Conservation (phyloP, 2,888 invertebrate species). For the Drosophila siamana region DNA sequence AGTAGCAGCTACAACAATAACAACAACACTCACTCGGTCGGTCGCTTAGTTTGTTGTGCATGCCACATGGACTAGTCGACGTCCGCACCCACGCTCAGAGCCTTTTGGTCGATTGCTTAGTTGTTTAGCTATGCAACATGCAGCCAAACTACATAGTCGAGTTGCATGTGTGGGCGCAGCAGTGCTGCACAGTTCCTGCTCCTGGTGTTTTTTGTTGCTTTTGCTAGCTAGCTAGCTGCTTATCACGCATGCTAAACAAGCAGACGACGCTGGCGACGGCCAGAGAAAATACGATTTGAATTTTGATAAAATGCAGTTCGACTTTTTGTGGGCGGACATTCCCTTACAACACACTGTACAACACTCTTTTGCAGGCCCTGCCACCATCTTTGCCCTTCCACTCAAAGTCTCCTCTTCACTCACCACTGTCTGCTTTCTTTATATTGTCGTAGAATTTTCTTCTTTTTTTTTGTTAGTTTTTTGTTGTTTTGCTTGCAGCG, state of each 20-base stretch:
- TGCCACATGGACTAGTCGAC: constrained; percentile 28
- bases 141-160: constrained; percentile 55
- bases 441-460: constrained; percentile 13
- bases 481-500: constrained; percentile 34
- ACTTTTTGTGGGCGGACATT: constrained; percentile 61
- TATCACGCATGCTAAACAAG: constrained; percentile 78
- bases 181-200: constrained; percentile 9
- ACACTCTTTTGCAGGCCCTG: not conserved
- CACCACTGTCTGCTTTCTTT: constrained; percentile 20
- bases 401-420: too few species aligned
- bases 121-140: constrained; percentile 59
- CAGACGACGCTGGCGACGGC: constrained; percentile 52
- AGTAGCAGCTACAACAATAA: constrained; percentile 4
- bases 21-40: constrained; percentile 20
- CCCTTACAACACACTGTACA: constrained; percentile 8
- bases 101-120: constrained; percentile 7
- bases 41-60: constrained; percentile 34
- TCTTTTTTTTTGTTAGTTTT: constrained; percentile 10
- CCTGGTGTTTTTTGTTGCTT: constrained; percentile 45
- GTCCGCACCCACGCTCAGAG: constrained; percentile 7
- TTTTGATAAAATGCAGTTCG: constrained; percentile 77
- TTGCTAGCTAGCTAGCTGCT: constrained; percentile 52
- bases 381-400: not conserved
- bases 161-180: constrained; percentile 36
- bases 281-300: constrained; percentile 72